A percentile compares a stretch with the other conserved stretches of the same genome.
phyloP scores from a whole-genome alignment of 1,140 invertebrate genomes.

The Bombus consobrinus region DNA sequence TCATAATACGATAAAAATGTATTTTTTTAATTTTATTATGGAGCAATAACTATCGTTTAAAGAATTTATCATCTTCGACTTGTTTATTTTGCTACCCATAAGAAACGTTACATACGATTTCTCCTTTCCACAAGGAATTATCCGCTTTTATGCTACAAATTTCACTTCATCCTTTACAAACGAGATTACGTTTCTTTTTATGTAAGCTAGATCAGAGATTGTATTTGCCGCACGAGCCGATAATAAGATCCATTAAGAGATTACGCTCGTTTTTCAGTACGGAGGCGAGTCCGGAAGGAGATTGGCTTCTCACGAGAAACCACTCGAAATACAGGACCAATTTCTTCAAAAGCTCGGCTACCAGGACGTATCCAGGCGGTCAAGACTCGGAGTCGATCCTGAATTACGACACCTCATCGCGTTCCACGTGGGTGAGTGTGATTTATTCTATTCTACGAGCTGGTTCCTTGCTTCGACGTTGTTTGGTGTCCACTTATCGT shows the following conservation, averaged over 20 bases:
- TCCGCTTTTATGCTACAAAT: not conserved
- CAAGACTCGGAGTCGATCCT: constrained; percentile 86
- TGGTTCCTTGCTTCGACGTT: not conserved
- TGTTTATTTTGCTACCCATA: too few species aligned
- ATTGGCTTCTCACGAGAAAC: constrained; percentile 83
- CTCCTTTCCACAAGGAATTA: too few species aligned
- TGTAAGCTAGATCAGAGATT: not conserved
- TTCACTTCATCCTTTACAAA: not conserved
- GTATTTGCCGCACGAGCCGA: not conserved
- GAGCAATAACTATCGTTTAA: too few species aligned
- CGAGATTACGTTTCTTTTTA: not conserved
- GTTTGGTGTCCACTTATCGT: not conserved
- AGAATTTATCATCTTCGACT: too few species aligned
- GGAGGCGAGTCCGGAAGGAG: constrained; percentile 84
- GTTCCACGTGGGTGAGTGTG: constrained; percentile 84
- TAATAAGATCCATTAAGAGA: constrained; percentile 42
- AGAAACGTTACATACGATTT: not conserved
- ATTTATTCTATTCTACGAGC: not conserved
- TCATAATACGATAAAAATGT: too few species aligned
- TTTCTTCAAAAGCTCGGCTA: constrained; percentile 85
- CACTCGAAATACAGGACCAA: constrained; percentile 85
- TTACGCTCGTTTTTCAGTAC: constrained; percentile 76
- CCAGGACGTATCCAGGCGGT: constrained; percentile 83
- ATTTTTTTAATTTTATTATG: too few species aligned
- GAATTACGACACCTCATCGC: constrained; percentile 85